Conservation (phyloP, 2,888 invertebrate genomes). For the Deilephila porcellus region DNA sequence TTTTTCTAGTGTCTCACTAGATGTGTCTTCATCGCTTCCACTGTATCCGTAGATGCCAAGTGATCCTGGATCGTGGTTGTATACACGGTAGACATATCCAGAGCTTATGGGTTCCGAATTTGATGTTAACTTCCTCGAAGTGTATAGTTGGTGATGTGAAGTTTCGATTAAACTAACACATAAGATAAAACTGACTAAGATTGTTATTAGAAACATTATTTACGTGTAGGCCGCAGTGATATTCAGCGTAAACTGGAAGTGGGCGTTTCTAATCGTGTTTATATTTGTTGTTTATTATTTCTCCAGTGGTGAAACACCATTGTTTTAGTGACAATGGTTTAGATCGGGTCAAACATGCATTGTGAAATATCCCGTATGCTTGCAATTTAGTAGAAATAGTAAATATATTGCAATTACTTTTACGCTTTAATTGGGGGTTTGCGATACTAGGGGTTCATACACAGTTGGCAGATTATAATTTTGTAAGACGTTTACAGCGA, state of each 20-base stretch:
- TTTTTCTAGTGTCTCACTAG: constrained; percentile 36
- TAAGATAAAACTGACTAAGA: constrained; percentile 57
- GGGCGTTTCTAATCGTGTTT: constrained; percentile 60
- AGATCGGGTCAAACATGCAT: constrained; percentile 52
- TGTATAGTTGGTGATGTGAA: constrained; percentile 51
- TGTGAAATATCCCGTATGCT: constrained; percentile 64
- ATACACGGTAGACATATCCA: constrained; percentile 56
- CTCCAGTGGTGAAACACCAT: constrained; percentile 53
- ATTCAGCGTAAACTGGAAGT: constrained; percentile 62
- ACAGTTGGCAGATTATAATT: not conserved
- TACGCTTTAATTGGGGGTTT: not conserved
- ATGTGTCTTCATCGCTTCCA: constrained; percentile 33
- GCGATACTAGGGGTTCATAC: too few relatives aligned
- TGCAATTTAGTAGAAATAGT: not conserved
- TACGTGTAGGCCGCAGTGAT: constrained; percentile 55
- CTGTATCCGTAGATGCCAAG: constrained; percentile 42
- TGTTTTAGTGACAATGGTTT: constrained; percentile 67
- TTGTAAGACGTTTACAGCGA: not conserved
- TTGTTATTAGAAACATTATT: constrained; percentile 55
- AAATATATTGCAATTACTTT: not conserved
- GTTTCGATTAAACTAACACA: constrained; percentile 51
- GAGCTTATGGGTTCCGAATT: constrained; percentile 49
- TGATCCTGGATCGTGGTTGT: constrained; percentile 46
- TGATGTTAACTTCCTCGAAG: constrained; percentile 54
- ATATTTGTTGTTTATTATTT: constrained; percentile 70